Conservation (phyloP, 1,140 invertebrate species). For the Mesaphorura yosii region DNA sequence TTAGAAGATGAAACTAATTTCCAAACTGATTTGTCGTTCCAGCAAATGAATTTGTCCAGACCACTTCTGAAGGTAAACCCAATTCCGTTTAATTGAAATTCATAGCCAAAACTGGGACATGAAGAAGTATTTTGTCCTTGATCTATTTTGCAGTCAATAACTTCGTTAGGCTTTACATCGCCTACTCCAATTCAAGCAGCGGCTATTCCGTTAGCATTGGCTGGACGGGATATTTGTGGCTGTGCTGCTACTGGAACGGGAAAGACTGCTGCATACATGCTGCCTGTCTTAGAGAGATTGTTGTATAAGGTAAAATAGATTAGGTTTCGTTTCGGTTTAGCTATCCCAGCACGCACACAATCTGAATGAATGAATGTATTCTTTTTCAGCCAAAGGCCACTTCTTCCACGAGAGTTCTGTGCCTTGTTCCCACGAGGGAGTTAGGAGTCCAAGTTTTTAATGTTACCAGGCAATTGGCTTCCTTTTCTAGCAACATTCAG, state of each 20-base stretch:
- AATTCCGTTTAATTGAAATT: conserved; percentile 2
- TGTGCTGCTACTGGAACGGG: conserved; percentile 96
- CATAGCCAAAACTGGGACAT: no score
- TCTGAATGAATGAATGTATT: conserved; percentile 6
- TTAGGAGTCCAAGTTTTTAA: conserved; percentile 89
- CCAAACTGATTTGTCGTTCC: conserved; percentile 63
- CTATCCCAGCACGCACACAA: neutral
- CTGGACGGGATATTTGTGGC: conserved; percentile 83
- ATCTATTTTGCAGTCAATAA: conserved; percentile 57
- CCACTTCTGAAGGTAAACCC: conserved; percentile 66
- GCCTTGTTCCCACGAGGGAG: conserved; percentile 92
- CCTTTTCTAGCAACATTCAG: conserved; percentile 55
- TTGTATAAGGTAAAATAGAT: conserved; percentile 52
- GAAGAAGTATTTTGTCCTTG: no score
- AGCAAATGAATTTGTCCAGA: conserved; percentile 84
- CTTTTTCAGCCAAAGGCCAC: conserved; percentile 42
- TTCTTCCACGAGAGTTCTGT: conserved; percentile 68
- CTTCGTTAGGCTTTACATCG: conserved; percentile 71
- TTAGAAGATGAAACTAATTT: conserved; percentile 61
- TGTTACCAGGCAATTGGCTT: conserved; percentile 79
- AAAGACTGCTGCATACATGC: conserved; percentile 97
- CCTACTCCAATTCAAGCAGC: conserved; percentile 94
- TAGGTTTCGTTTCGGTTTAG: no score
- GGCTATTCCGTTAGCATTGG: conserved; percentile 83
- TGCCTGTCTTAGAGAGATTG: conserved; percentile 88